A percentile compares a stretch with the other conserved stretches of the same genome.
These are phyloP conservation scores for Melinopterus prodromus DNA, from an alignment of 2,888 invertebrate genomes.

Conservation along the genomic window DNA sequence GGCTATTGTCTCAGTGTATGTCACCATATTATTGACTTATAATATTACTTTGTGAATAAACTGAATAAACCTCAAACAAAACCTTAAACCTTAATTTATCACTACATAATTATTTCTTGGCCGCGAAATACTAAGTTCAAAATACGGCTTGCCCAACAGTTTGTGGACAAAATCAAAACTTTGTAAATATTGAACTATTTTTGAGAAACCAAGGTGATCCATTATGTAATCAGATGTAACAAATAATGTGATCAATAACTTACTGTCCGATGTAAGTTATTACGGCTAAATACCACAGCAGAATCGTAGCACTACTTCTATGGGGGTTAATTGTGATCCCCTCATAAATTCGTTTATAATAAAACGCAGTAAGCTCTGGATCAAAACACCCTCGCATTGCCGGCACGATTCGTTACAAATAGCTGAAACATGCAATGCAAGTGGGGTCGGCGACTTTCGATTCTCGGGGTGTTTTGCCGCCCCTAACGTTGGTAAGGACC, in stretches of 20 bases:
- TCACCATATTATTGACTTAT: no score
- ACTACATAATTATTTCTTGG: no score
- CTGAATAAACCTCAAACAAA: no score
- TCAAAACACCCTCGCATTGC: slow-evolving; percentile 17
- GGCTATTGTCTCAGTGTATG: no score
- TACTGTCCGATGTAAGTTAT: no score
- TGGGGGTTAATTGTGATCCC: slow-evolving; percentile 9
- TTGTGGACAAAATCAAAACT: no score
- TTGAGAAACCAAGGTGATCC: not conserved
- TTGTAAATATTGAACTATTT: no score
- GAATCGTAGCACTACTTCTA: not conserved
- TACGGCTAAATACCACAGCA: not conserved
- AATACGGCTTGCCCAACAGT: no score
- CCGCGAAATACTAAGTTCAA: no score
- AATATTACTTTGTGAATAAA: no score
- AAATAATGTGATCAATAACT: no score
- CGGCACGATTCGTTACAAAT: slow-evolving; percentile 12
- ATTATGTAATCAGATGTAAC: not conserved
- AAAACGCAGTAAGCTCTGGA: slow-evolving; percentile 21
- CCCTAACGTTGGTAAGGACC: not conserved
- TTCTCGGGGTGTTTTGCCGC: not conserved
- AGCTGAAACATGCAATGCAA: not conserved
- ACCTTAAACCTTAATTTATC: no score
- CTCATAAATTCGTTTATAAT: slow-evolving; percentile 25
- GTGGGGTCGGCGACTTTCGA: not conserved